phyloP scores from a whole-genome alignment of 2,797 vertebrate species.

The Nasua narica region DNA sequence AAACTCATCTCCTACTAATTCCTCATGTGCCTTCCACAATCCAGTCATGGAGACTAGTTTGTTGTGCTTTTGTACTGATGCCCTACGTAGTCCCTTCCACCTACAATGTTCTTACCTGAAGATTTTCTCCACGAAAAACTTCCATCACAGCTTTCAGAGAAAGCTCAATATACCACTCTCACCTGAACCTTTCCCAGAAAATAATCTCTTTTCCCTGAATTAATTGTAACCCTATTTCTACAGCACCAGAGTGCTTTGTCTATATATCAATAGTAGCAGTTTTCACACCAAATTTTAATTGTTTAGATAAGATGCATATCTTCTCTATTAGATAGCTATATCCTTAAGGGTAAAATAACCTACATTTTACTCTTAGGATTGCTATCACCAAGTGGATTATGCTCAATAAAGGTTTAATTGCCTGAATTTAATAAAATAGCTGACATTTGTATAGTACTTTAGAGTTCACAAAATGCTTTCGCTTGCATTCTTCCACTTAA shows the following conservation, averaged over 20 bases:
- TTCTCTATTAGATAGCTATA: neutral
- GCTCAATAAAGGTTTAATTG: neutral
- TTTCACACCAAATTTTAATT: slow-evolving; percentile 12
- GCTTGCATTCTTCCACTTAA: neutral
- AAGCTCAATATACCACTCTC: neutral
- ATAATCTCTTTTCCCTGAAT: neutral
- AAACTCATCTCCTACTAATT: neutral
- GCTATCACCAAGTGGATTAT: neutral
- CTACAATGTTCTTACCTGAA: neutral
- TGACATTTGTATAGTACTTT: neutral
- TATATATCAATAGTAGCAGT: neutral
- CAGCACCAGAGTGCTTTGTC: neutral
- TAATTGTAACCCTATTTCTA: neutral
- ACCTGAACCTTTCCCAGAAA: neutral
- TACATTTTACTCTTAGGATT: neutral
- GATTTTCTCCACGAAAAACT: neutral
- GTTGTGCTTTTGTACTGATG: neutral
- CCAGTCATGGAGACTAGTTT: neutral
- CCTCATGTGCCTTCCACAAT: neutral
- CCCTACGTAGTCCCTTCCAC: neutral
- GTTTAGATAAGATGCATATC: neutral
- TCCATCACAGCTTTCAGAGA: neutral
- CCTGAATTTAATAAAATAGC: slow-evolving; percentile 25
- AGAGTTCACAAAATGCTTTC: slow-evolving; percentile 5
- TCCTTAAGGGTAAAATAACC: neutral